Evolutionary conservation across 2,797 vertebrate genomes (phyloP).

Genomic region (Propithecus perrieri): DNA sequence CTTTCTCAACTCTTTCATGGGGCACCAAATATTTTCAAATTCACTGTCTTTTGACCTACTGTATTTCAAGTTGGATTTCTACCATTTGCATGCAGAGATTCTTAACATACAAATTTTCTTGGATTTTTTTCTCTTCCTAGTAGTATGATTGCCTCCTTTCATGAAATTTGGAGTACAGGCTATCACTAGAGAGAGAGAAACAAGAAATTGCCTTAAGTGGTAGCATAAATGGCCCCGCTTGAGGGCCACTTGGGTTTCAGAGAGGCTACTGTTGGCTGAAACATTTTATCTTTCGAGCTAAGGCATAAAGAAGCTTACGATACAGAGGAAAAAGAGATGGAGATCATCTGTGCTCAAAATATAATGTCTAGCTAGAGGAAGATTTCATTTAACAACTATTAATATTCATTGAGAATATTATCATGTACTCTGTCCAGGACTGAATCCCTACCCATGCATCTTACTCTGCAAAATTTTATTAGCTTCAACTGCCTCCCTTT

Average conservation of each 20-base stretch:
- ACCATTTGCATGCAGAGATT: slow-evolving; percentile 1
- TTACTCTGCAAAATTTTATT: neutral
- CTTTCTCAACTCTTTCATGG: neutral
- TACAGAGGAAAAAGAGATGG: neutral
- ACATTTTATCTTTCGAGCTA: neutral
- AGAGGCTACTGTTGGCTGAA: neutral
- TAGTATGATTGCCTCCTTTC: neutral
- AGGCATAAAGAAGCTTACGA: neutral
- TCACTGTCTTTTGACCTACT: neutral
- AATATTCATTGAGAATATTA: neutral
- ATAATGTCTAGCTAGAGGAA: neutral
- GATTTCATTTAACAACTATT: neutral
- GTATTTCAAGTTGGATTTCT: neutral
- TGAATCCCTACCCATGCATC: neutral
- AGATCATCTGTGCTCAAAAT: neutral
- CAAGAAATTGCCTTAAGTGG: neutral
- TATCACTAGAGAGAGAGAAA: neutral
- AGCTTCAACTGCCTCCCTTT: neutral
- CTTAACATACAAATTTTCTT: neutral
- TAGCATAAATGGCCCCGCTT: neutral
- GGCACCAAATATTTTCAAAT: neutral
- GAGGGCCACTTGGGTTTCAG: neutral
- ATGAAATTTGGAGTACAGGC: neutral
- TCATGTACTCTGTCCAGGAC: neutral
- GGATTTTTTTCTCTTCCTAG: neutral